A percentile compares a stretch with the other conserved stretches of the same genome.
These are phyloP conservation scores for Anagrus nilaparvatae DNA, from an alignment of 1,140 invertebrate genomes.

Conservation along the genomic window DNA sequence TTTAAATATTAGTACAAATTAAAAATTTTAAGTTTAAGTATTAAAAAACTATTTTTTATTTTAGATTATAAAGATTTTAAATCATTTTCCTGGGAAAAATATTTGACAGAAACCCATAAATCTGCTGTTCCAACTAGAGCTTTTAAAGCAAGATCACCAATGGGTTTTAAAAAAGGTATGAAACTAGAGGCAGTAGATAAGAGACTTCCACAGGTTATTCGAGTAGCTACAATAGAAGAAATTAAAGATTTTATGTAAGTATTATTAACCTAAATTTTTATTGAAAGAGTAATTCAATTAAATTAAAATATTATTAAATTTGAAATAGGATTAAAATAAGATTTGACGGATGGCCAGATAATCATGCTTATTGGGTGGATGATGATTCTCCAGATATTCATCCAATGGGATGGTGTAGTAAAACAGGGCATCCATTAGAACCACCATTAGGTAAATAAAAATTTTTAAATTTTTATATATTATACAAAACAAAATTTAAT, in stretches of 20 bases:
- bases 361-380: constrained; percentile 81
- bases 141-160: constrained; percentile 67
- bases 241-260: constrained; percentile 55
- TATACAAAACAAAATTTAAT: no score
- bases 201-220: constrained; percentile 68
- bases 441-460: constrained; percentile 65
- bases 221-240: constrained; percentile 75
- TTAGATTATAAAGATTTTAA: constrained; percentile 61
- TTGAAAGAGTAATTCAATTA: background rate
- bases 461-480: no score
- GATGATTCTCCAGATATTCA: constrained; percentile 86
- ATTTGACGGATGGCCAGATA: constrained; percentile 84
- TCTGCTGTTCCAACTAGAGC: constrained; percentile 69
- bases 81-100: constrained; percentile 76
- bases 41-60: no score
- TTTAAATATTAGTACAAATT: no score
- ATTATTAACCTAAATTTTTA: background rate
- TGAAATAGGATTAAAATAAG: constrained; percentile 60
- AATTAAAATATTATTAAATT: no score
- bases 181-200: constrained; percentile 86
- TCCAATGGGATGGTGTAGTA: constrained; percentile 81
- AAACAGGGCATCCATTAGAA: constrained; percentile 78
- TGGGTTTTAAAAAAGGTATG: constrained; percentile 79
- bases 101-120: constrained; percentile 67
- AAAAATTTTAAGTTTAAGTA: no score